These are phyloP conservation scores for Drosophila birchii DNA, from an alignment of 2,888 invertebrate species.

Conservation along the genomic window DNA sequence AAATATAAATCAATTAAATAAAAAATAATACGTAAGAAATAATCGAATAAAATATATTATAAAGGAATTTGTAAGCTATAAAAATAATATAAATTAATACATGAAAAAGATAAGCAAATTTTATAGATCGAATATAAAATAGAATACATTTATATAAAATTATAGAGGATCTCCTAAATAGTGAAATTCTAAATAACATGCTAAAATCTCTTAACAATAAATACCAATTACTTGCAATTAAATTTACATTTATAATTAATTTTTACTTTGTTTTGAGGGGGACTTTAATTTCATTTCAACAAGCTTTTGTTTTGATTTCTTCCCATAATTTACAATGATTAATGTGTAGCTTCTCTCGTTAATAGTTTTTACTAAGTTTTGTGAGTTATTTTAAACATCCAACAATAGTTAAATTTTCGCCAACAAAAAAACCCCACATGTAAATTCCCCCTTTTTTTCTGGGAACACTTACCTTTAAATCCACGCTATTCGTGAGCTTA, in stretches of 20 bases:
- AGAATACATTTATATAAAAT: neutral
- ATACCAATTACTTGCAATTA: neutral
- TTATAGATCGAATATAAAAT: neutral
- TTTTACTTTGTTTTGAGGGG: neutral
- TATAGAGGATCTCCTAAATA: no score
- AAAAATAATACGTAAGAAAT: neutral
- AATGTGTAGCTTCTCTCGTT: neutral
- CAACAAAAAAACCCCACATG: neutral
- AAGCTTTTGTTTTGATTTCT: neutral
- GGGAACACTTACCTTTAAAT: constrained; percentile 77
- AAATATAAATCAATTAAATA: neutral
- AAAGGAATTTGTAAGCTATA: neutral
- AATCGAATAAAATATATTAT: neutral
- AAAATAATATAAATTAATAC: neutral
- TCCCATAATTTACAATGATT: constrained; percentile 3
- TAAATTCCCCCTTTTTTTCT: neutral
- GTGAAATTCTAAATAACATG: neutral
- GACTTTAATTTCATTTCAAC: no score
- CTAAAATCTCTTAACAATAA: no score
- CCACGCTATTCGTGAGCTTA: constrained; percentile 78
- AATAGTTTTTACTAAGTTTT: neutral
- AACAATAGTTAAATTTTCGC: neutral
- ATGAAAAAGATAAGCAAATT: neutral
- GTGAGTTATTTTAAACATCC: neutral
- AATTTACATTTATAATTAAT: neutral